Evolutionary conservation across 2,888 invertebrate genomes (phyloP).

Genomic region (Mimachlamys varia): DNA sequence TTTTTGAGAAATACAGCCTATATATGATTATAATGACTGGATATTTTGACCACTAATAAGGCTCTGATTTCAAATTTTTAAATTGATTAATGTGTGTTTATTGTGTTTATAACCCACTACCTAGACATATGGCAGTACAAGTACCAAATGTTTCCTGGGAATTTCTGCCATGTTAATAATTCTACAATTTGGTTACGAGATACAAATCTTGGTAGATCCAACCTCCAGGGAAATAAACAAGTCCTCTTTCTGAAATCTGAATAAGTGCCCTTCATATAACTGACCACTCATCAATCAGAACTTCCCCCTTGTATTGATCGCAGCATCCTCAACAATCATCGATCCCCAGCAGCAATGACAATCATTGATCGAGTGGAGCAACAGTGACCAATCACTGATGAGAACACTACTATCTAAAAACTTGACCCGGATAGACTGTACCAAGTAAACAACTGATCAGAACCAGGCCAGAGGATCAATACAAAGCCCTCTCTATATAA

Average conservation of each 20-base stretch:
- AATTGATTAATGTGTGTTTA: no score
- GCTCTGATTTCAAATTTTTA: no score
- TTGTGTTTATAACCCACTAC: no score
- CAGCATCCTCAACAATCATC: not conserved
- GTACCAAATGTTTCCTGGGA: not conserved
- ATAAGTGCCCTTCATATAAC: not conserved
- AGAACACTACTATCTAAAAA: not conserved
- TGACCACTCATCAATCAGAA: not conserved
- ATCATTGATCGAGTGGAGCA: not conserved
- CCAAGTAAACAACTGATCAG: conserved; percentile 11
- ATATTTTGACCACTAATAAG: no score
- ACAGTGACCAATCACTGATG: not conserved
- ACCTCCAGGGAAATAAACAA: not conserved
- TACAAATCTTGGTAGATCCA: not conserved
- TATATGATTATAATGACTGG: no score
- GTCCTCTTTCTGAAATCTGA: not conserved
- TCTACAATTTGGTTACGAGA: not conserved
- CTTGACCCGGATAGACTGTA: not conserved
- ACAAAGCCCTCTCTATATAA: not conserved
- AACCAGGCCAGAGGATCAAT: not conserved
- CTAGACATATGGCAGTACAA: no score
- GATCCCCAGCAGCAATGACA: not conserved
- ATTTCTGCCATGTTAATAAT: not conserved
- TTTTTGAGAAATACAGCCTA: no score
- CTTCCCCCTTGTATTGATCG: not conserved